These are phyloP conservation scores for Holothuria scabra DNA, from an alignment of 53 echinoderm and acorn worm species.

Conservation along the genomic window DNA sequence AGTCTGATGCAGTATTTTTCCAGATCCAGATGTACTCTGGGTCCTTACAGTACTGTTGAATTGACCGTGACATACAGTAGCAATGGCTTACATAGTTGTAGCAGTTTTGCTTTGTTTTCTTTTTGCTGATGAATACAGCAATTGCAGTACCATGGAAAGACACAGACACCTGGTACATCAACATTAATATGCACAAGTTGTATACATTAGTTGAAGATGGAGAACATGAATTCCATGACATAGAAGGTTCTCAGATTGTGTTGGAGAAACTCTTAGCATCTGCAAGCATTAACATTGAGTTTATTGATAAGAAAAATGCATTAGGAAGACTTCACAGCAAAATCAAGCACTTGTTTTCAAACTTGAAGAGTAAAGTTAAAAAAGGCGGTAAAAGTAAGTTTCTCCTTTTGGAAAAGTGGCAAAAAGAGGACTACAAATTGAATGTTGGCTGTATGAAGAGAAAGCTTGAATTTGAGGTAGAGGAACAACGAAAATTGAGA, in stretches of 20 bases:
- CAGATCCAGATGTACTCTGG: too few relatives aligned
- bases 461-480: constrained; percentile 59
- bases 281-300: neutral
- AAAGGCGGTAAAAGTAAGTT: constrained; percentile 48
- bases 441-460: constrained; percentile 58
- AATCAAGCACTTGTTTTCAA: neutral
- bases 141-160: neutral
- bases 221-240: neutral
- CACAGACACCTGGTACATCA: constrained; percentile 33
- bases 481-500: constrained; percentile 43
- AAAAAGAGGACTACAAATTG: constrained; percentile 37
- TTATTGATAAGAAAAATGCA: neutral
- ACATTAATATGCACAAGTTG: constrained; percentile 24
- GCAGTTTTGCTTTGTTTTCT: neutral
- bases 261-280: neutral
- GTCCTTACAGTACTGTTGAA: neutral
- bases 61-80: neutral
- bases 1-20: too few relatives aligned
- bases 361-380: neutral
- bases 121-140: too few relatives aligned
- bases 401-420: constrained; percentile 42
- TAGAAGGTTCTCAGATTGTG: neutral
- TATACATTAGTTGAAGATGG: constrained; percentile 34
- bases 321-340: neutral
- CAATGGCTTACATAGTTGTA: neutral